Evolutionary conservation across 2,888 invertebrate species (phyloP), one percentile per base, ranked within the genome.

Genomic region (Cremastinae sp.): DNA sequence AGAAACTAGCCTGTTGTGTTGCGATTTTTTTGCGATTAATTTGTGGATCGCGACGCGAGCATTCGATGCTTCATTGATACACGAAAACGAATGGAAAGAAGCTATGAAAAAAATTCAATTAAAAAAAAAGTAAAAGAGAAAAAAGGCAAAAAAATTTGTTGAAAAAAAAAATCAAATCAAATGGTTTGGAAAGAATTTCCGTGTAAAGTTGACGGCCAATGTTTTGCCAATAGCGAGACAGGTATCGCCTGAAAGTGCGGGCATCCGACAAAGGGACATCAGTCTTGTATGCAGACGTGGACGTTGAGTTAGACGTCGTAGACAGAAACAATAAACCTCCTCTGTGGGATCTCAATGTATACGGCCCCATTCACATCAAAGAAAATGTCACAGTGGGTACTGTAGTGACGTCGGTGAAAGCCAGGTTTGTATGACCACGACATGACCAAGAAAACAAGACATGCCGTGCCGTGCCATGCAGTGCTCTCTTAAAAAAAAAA

Each of bases 351-450:
- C 94, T 94, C 92, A 94, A 94, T 92, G 94, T 96, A 93, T 97
- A 97, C 94, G 97, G 97, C 93, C 97, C 97, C 93, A 96, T 96
- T 93, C 95, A 96, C 95, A 96, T 97, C 94, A 96, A 95, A 94
- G 97, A 98, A 95, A 97, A 97, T 96, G 96, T 97, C 94, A 97
- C 97, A 94, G 96, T 97, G 94, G 97, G 97, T 94, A 97, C 97
- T 93, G 96, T 96, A 94, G 97, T 97, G 94, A 97, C 97, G 93
- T 95, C 96, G 93, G 96, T 97, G 93, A 97, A 97, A 95, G 97
- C 97, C 94, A 97, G 97, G 97, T 96, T 95, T 95, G 95, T 95
- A 96, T 95, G 85, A 28, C 85, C 82, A 86, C 85, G 87, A 85
- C 86, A 86, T 85, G 85, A 87, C 85, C 86, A 85, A 86, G 82